Evolutionary conservation across 2,888 invertebrate species (phyloP), one percentile per base, ranked within the genome.

Genomic region (Julus scandinavius): DNA sequence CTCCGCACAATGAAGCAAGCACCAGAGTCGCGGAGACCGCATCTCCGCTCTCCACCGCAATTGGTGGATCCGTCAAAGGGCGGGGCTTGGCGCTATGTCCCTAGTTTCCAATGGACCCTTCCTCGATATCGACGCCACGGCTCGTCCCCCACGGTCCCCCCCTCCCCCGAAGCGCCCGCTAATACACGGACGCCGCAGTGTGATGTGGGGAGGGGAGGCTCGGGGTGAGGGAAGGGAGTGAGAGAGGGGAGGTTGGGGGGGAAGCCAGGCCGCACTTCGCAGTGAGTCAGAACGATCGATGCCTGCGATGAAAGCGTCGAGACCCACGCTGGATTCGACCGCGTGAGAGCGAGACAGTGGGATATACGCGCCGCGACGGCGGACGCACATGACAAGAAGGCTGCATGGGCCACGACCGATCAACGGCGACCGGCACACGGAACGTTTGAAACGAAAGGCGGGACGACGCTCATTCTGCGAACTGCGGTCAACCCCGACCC

Each of bases 281-380:
- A 63, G 58, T 63, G 58, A 63, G 58, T 63, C 58, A 63, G n/a
- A 63, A 63, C 58, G 58, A 63, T 63, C 58, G 58, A 63, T 63
- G 58, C 15, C 17, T 17, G 54, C 54, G 54, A 54, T 54, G 54
- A 54, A 54, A 54, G 54, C 54, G 54, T 13, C 54, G 9, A 13
- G 54, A 15, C 58, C n/a, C 58, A 63, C 58, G n/a, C 58, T 63
- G 58, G n/a, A 63, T 63, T 63, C 58, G 17, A n/a, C 58, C 4
- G 58, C n/a, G 17, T 63, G 17, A 63, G 58, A 63, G 58, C 58
- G 17, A 63, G 58, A 63, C 58, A 63, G 58, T 63, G 58, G 58
- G 58, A 63, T 63, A 63, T 63, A 63, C 58, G 58, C 58, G 58
- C 58, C 58, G n/a, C 58, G 58, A 63, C 58, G 58, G n/a, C 15